A percentile compares a stretch with the other conserved stretches of the same genome.
phyloP scores from a whole-genome alignment of 2,888 invertebrate species.

The Drosophila fulvimacula region DNA sequence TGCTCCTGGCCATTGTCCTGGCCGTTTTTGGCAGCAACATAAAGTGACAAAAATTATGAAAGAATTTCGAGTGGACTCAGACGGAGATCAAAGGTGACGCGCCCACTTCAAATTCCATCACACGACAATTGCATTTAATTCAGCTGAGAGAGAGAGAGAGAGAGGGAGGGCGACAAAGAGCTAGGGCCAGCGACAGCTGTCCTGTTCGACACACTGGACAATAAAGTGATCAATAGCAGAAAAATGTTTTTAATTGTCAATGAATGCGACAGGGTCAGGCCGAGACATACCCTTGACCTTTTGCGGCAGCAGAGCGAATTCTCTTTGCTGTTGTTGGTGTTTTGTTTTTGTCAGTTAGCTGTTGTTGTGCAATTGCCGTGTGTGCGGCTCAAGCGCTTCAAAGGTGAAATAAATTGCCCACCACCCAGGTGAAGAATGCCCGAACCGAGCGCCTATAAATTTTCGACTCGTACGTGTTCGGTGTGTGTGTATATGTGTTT shows the following conservation, averaged over 20 bases:
- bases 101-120: slow-evolving; percentile 63
- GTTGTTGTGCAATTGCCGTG: slow-evolving; percentile 57
- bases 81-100: slow-evolving; percentile 70
- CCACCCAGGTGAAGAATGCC: slow-evolving; percentile 69
- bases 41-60: slow-evolving; percentile 73
- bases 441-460: slow-evolving; percentile 48
- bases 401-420: slow-evolving; percentile 60
- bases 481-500: slow-evolving; percentile 26
- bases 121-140: slow-evolving; percentile 69
- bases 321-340: slow-evolving; percentile 14
- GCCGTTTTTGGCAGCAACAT: slow-evolving; percentile 25
- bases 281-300: slow-evolving; percentile 60
- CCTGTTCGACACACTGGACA: slow-evolving; percentile 36
- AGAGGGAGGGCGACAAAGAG: slow-evolving; percentile 20
- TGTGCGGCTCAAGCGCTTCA: slow-evolving; percentile 38
- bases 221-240: slow-evolving; percentile 74
- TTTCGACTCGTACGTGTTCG: slow-evolving; percentile 43
- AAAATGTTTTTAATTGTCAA: slow-evolving; percentile 73
- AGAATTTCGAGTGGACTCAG: slow-evolving; percentile 50
- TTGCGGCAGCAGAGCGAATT: slow-evolving; percentile 54
- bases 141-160: slow-evolving; percentile 30
- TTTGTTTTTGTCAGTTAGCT: slow-evolving; percentile 11
- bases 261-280: slow-evolving; percentile 52
- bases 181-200: slow-evolving; percentile 27
- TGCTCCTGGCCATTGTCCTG: slow-evolving; percentile 3